Evolutionary conservation across 2,797 vertebrate genomes (phyloP).

Genomic region (Pangasius djambal): DNA sequence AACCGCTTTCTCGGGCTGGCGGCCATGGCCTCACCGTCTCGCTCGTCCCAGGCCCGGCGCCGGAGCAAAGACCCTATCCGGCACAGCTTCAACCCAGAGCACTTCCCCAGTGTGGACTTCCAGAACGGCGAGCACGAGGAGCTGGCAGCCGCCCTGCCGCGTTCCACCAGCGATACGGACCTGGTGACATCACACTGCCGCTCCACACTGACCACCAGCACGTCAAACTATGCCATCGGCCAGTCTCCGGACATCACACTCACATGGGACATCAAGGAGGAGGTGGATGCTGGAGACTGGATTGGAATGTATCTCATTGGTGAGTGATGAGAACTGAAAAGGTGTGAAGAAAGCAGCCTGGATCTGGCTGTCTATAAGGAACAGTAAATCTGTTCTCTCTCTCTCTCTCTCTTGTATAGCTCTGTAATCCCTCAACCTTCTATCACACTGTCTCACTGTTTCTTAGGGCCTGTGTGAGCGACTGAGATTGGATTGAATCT

Average conservation of each 20-base stretch:
- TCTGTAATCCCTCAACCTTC: neutral
- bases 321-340: conserved; percentile 63
- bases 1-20: conserved; percentile 88
- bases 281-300: conserved; percentile 91
- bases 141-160: conserved; percentile 71
- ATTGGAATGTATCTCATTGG: conserved; percentile 91
- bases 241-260: conserved; percentile 84
- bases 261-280: conserved; percentile 90
- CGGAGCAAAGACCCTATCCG: conserved; percentile 84
- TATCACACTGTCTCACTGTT: neutral
- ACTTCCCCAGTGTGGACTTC: conserved; percentile 84
- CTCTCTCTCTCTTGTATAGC: neutral
- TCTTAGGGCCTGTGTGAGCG: neutral
- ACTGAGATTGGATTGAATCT: neutral
- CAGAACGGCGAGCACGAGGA: conserved; percentile 72
- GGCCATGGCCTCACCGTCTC: conserved; percentile 86
- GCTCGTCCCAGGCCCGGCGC: conserved; percentile 82
- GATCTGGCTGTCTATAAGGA: neutral
- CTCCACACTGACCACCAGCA: conserved; percentile 85
- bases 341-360: neutral
- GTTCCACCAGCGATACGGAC: conserved; percentile 88
- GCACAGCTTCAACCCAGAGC: conserved; percentile 87
- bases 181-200: conserved; percentile 86
- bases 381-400: neutral
- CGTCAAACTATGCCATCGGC: conserved; percentile 84